Percentiles rank a stretch among this genome's conserved stretches.
These are phyloP conservation scores for Taurulus bubalis DNA, from an alignment of 2,113 vertebrate species.

Conservation along the genomic window DNA sequence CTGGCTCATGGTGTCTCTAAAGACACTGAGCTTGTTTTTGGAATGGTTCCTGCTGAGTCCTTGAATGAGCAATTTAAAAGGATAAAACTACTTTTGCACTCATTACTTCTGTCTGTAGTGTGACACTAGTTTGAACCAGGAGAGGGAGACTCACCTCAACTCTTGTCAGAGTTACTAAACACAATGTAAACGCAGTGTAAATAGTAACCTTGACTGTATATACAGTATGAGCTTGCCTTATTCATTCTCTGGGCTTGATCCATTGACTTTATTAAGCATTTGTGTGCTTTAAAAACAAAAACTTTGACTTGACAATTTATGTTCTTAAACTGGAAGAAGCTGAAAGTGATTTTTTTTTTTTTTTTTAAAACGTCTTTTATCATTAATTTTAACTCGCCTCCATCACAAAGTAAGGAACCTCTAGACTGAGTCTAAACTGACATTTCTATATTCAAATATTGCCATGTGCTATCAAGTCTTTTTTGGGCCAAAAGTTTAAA, in stretches of 20 bases:
- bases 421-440: neutral
- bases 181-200: conserved; percentile 69
- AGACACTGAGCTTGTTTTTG: conserved; percentile 7
- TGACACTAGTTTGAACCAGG: conserved; percentile 49
- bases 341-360: neutral
- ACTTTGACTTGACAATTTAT: conserved; percentile 39
- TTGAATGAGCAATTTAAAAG: conserved; percentile 45
- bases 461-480: conserved; percentile 10
- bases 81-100: conserved; percentile 34
- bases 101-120: conserved; percentile 47
- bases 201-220: conserved; percentile 74
- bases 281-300: conserved; percentile 17
- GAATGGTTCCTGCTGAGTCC: conserved; percentile 1
- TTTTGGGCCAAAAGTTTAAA: conserved; percentile 9
- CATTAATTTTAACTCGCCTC: neutral
- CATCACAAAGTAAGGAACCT: neutral
- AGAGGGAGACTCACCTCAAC: conserved; percentile 65
- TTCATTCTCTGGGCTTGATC: conserved; percentile 57
- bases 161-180: conserved; percentile 50
- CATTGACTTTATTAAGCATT: neutral
- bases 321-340: conserved; percentile 13
- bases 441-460: conserved; percentile 13
- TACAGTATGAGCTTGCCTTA: conserved; percentile 79
- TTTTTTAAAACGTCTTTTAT: neutral
- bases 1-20: conserved; percentile 39